Conservation (phyloP, 2,797 vertebrate genomes). For the Cheirogaleus major region DNA sequence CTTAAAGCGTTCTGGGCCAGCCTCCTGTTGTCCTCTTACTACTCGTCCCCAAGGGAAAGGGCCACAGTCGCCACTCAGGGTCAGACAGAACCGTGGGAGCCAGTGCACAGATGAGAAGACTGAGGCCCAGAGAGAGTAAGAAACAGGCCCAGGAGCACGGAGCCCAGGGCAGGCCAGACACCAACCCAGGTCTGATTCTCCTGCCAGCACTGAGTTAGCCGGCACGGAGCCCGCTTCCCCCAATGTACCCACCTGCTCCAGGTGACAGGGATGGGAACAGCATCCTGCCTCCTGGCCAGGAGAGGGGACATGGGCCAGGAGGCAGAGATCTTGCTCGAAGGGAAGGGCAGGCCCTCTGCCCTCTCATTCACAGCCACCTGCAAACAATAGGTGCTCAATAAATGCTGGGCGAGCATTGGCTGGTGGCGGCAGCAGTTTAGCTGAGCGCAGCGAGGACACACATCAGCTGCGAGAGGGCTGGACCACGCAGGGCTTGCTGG, state of each 20-base stretch:
- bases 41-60: background rate
- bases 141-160: background rate
- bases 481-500: background rate
- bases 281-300: too few species aligned
- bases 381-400: background rate
- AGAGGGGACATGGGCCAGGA: background rate
- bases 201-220: too few species aligned
- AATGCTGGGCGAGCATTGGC: background rate
- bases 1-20: background rate
- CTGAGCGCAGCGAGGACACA: slow-evolving; percentile 9
- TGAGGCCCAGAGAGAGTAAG: background rate
- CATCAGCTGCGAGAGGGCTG: background rate
- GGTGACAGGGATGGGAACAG: background rate
- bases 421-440: background rate
- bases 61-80: background rate
- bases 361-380: background rate
- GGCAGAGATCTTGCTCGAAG: background rate
- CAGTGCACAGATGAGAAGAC: background rate
- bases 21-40: background rate
- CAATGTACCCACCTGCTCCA: background rate
- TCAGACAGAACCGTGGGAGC: background rate
- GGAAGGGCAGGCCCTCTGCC: background rate
- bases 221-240: too few species aligned
- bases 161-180: background rate
- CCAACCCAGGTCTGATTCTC: background rate